These are phyloP conservation scores for Anoura caudifer DNA, from an alignment of 2,113 vertebrate genomes.

Conservation along the genomic window DNA sequence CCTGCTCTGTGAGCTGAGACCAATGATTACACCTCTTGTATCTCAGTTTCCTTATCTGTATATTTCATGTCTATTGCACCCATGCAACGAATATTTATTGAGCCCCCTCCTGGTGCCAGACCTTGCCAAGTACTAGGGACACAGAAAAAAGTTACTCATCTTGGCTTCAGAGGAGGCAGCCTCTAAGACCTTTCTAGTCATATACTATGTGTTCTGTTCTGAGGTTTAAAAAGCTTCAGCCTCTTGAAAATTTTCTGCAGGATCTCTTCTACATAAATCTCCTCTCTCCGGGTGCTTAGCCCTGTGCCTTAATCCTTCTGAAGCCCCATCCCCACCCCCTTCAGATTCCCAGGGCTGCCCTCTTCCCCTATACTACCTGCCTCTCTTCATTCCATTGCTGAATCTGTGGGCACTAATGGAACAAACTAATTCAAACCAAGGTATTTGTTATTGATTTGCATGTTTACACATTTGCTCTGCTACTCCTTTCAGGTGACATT, in stretches of 20 bases:
- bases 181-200: background rate
- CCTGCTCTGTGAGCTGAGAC: background rate
- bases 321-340: accelerated
- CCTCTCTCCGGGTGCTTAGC: background rate
- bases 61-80: background rate
- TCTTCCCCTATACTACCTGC: too few species aligned
- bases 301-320: background rate
- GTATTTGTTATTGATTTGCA: slow-evolving; percentile 34
- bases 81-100: background rate
- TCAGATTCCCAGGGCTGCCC: background rate
- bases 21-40: background rate
- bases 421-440: background rate
- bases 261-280: background rate
- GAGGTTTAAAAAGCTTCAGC: background rate
- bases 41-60: background rate
- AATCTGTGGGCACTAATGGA: background rate
- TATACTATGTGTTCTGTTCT: background rate
- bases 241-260: background rate
- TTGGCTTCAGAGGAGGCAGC: background rate
- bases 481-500: slow-evolving; percentile 41
- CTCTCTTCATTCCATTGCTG: background rate
- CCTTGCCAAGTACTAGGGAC: background rate
- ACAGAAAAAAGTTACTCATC: background rate
- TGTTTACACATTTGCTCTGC: slow-evolving; percentile 38
- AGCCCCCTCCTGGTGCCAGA: background rate